Evolutionary conservation across 92 coral and sea anemone genomes (phyloP).

Genomic region (Chrysogorgia sp.): DNA sequence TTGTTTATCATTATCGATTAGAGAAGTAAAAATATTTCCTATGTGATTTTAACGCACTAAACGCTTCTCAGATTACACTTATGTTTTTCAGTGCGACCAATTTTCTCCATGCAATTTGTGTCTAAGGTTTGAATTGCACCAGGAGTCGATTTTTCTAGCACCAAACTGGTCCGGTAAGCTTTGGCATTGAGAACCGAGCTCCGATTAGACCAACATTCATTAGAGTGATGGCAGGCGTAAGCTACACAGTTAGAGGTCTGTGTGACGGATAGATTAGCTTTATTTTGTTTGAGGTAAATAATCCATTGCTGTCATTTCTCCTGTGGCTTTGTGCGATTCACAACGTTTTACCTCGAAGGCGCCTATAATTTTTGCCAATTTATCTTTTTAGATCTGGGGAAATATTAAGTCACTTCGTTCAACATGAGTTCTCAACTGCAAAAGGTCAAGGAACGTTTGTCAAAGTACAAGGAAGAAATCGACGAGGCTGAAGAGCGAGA

Average conservation of each 20-base stretch:
- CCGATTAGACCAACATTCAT: slow-evolving; percentile 18
- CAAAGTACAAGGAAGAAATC: slow-evolving; percentile 38
- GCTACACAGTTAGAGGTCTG: slow-evolving; percentile 42
- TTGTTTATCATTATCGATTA: slow-evolving; percentile 1
- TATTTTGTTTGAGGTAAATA: slow-evolving; percentile 12
- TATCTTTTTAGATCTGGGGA: not conserved
- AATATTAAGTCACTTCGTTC: not conserved
- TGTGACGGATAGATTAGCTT: slow-evolving; percentile 16
- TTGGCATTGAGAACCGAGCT: not conserved
- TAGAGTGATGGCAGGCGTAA: not conserved
- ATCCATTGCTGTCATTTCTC: slow-evolving; percentile 7
- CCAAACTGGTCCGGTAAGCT: not conserved
- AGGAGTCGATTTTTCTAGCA: not conserved
- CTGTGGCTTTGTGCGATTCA: not conserved
- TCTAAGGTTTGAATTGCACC: too few species aligned
- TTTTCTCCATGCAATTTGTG: not conserved
- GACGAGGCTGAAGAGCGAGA: slow-evolving; percentile 41
- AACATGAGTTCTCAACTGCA: slow-evolving; percentile 29
- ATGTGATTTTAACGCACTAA: not conserved
- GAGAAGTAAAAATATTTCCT: not conserved
- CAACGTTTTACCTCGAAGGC: not conserved
- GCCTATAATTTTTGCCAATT: not conserved
- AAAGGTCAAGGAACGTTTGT: slow-evolving; percentile 40
- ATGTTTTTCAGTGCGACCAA: not conserved
- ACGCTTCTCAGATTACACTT: not conserved